phyloP scores from a whole-genome alignment of 53 echinoderm and acorn worm species.

The Actinopyga echinites region DNA sequence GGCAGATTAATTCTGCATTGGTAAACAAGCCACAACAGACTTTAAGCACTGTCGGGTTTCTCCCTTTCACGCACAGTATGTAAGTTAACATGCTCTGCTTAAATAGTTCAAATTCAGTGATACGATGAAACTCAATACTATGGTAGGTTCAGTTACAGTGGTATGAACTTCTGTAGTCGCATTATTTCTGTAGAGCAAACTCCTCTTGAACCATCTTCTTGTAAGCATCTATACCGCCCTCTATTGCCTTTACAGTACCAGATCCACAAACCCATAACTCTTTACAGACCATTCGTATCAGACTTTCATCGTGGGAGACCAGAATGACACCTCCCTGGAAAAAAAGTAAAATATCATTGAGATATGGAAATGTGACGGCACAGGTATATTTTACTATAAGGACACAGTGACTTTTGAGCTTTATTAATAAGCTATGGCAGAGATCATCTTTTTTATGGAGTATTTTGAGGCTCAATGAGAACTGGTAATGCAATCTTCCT shows the following conservation, averaged over 20 bases:
- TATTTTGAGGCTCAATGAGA: too few species aligned
- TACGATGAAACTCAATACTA: background rate
- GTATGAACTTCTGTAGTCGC: background rate
- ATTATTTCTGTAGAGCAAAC: conserved; percentile 74
- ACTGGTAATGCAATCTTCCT: too few species aligned
- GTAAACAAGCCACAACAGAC: too few species aligned
- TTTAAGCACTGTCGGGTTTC: too few species aligned
- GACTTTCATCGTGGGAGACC: conserved; percentile 94
- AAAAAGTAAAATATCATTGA: background rate
- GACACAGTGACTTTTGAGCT: too few species aligned
- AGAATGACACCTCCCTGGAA: conserved; percentile 90
- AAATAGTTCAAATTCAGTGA: background rate
- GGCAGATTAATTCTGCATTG: too few species aligned
- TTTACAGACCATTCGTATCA: conserved; percentile 94
- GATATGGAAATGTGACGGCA: too few species aligned
- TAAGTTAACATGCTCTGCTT: too few species aligned
- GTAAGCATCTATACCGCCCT: conserved; percentile 94
- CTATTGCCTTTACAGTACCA: conserved; percentile 75
- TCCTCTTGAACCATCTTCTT: conserved; percentile 88
- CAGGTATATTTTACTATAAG: too few species aligned
- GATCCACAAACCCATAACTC: conserved; percentile 94
- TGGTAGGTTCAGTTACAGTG: background rate
- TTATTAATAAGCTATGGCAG: too few species aligned
- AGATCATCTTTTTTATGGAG: too few species aligned
- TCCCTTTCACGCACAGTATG: too few species aligned